Conservation (phyloP, 2,797 vertebrate genomes). For the Delichon dasypus region DNA sequence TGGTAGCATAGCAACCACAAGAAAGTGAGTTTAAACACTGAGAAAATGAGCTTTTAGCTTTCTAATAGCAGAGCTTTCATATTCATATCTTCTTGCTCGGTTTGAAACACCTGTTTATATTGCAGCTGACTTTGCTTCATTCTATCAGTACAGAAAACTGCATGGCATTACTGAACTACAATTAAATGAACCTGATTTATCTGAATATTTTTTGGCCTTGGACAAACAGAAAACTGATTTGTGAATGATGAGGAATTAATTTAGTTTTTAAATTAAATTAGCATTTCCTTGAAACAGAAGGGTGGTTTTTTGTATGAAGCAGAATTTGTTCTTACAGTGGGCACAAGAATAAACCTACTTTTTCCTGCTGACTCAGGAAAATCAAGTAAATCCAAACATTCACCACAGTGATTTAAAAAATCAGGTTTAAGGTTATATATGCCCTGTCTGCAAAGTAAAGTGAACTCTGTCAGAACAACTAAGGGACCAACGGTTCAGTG, state of each 20-base stretch:
- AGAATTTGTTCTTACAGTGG: background rate
- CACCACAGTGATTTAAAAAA: background rate
- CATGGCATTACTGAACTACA: background rate
- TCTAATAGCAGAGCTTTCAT: conserved; percentile 51
- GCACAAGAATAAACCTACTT: background rate
- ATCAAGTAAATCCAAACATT: background rate
- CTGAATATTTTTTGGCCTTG: background rate
- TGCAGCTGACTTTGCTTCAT: conserved; percentile 16
- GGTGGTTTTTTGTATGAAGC: background rate
- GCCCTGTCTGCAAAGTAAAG: background rate
- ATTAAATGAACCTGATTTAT: background rate
- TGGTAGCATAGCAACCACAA: conserved; percentile 40
- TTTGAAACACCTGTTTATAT: conserved; percentile 42
- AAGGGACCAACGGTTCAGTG: background rate
- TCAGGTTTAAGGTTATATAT: background rate
- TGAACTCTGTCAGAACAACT: background rate
- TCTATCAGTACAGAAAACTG: background rate
- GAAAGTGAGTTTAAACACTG: conserved; percentile 43
- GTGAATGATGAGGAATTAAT: background rate
- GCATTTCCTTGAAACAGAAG: background rate
- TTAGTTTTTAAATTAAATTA: background rate
- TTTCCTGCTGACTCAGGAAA: background rate
- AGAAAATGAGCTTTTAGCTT: conserved; percentile 49
- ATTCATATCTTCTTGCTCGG: conserved; percentile 12
- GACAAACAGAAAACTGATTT: background rate